Evolutionary conservation across 2,888 invertebrate genomes (phyloP).

Genomic region (Lasioglossum vierecki): DNA sequence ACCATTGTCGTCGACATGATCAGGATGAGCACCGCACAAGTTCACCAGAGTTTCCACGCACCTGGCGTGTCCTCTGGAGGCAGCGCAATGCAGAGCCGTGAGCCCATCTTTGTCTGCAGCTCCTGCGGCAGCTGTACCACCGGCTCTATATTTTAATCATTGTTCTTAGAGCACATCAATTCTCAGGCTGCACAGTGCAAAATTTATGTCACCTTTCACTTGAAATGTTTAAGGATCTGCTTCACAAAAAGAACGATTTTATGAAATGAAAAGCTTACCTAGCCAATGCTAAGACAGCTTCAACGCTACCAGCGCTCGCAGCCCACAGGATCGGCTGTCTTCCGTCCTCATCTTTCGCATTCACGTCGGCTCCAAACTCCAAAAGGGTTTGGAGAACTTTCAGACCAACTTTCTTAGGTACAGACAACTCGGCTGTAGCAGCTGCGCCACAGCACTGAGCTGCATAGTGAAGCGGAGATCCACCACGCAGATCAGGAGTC

Average conservation of each 20-base stretch:
- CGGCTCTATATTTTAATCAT: slow-evolving; percentile 74
- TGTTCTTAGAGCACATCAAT: slow-evolving; percentile 17
- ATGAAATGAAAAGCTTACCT: slow-evolving; percentile 83
- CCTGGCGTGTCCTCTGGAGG: slow-evolving; percentile 97
- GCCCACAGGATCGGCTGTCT: slow-evolving; percentile 98
- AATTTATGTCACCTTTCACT: background rate
- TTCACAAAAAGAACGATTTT: background rate
- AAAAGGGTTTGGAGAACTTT: slow-evolving; percentile 92
- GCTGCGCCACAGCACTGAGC: slow-evolving; percentile 97
- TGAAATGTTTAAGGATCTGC: background rate
- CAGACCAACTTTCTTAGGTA: slow-evolving; percentile 87
- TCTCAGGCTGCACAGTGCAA: background rate
- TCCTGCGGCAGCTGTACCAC: slow-evolving; percentile 85
- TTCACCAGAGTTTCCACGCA: slow-evolving; percentile 95
- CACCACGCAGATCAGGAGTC: slow-evolving; percentile 96
- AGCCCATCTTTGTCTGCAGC: slow-evolving; percentile 93
- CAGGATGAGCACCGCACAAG: slow-evolving; percentile 94
- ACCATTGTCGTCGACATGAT: slow-evolving; percentile 95
- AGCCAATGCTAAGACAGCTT: slow-evolving; percentile 94
- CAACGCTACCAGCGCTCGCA: slow-evolving; percentile 97
- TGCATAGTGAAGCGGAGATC: slow-evolving; percentile 98
- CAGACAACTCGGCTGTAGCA: slow-evolving; percentile 84
- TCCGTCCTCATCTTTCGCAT: slow-evolving; percentile 95
- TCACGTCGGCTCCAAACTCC: slow-evolving; percentile 91
- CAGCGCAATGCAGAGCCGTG: slow-evolving; percentile 98